A percentile compares a stretch with the other conserved stretches of the same genome.
phyloP scores from a whole-genome alignment of 2,113 vertebrate species.

The Aix galericulata region DNA sequence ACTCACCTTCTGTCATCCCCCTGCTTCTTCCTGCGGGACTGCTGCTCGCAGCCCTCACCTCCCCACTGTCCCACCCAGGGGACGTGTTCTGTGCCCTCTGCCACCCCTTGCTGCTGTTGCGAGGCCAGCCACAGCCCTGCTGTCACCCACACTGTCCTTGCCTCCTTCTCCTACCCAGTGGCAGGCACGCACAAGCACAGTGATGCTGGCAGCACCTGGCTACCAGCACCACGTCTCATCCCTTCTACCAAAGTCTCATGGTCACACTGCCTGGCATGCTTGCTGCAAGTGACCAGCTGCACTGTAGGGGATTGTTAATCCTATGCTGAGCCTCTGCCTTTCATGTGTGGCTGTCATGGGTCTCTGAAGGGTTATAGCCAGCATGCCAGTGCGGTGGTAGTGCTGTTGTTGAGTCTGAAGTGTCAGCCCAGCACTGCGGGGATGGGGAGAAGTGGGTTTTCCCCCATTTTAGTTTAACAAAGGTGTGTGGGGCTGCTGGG shows the following conservation, averaged over 20 bases:
- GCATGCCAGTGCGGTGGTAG: fast-evolving
- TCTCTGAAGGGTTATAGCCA: background rate
- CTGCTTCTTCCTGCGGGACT: background rate
- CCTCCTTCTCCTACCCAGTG: background rate
- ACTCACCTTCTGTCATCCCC: background rate
- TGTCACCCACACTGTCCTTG: background rate
- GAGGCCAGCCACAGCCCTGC: too few relatives aligned
- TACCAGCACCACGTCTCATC: background rate
- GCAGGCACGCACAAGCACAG: background rate
- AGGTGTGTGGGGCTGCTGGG: background rate
- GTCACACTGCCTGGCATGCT: too few relatives aligned
- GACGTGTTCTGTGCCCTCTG: background rate
- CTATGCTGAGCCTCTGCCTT: background rate
- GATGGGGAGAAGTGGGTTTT: background rate
- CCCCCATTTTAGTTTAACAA: background rate
- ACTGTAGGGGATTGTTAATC: background rate
- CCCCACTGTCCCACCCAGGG: too few relatives aligned
- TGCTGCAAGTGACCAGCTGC: background rate
- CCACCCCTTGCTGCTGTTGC: too few relatives aligned
- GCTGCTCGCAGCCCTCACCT: background rate
- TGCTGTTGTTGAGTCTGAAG: background rate
- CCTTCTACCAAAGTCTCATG: background rate
- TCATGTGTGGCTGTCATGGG: fast-evolving
- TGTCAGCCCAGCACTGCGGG: background rate
- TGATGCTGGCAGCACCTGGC: background rate